Evolutionary conservation across 1,140 invertebrate species (phyloP).

Genomic region (Tetranychus cinnabarinus): DNA sequence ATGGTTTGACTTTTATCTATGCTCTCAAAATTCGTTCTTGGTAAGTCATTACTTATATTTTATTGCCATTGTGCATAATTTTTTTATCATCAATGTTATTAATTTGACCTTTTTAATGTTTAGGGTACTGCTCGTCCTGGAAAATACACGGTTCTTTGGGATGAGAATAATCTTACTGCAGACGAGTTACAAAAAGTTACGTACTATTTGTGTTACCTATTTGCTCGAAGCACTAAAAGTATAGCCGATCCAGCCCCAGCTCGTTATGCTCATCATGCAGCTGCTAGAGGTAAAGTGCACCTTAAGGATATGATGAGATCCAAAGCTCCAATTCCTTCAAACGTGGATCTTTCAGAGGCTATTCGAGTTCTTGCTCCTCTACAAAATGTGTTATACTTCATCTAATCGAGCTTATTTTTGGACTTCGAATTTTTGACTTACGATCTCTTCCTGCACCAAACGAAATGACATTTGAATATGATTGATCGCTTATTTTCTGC

Average conservation of each 20-base stretch:
- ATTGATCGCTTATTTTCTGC: too few species aligned
- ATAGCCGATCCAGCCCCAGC: conserved; percentile 16
- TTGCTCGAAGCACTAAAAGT: conserved; percentile 9
- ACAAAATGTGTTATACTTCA: too few species aligned
- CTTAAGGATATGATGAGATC: background rate
- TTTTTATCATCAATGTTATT: background rate
- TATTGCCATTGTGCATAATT: background rate
- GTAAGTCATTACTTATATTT: background rate
- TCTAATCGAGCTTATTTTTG: too few species aligned
- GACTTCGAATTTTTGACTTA: too few species aligned
- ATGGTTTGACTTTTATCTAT: conserved; percentile 60
- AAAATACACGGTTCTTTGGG: conserved; percentile 12
- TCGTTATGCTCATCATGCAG: conserved; percentile 41
- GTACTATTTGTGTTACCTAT: conserved; percentile 14
- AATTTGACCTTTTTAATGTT: conserved; percentile 16
- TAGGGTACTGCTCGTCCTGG: conserved; percentile 10
- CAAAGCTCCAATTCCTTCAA: background rate
- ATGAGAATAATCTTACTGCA: conserved; percentile 12
- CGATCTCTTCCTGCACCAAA: too few species aligned
- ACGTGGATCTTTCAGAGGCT: background rate
- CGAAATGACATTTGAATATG: too few species aligned
- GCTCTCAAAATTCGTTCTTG: conserved; percentile 22
- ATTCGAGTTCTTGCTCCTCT: too few species aligned
- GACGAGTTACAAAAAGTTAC: conserved; percentile 14
- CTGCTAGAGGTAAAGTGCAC: conserved; percentile 32